A percentile compares a stretch with the other conserved stretches of the same genome.
phyloP scores from a whole-genome alignment of 1,140 invertebrate species.

The Ptiloglossa arizonensis region DNA sequence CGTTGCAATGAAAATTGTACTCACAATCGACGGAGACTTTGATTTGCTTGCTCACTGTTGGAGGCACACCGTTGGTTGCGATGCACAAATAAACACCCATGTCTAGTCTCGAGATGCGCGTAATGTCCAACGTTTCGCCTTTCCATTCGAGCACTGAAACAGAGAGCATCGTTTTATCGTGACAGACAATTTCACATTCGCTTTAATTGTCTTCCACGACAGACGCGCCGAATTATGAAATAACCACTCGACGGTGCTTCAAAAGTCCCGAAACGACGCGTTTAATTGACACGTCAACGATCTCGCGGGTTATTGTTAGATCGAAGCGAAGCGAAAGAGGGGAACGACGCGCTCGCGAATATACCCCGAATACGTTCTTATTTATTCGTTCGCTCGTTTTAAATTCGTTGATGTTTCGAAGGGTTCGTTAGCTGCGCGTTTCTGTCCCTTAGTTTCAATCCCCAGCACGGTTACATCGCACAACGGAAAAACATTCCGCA shows the following conservation, averaged over 20 bases:
- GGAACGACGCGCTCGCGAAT: too few species aligned
- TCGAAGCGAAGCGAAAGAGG: too few species aligned
- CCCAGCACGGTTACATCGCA: too few species aligned
- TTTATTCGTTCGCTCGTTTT: neutral
- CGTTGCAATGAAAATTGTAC: conserved; percentile 80
- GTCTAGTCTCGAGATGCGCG: conserved; percentile 91
- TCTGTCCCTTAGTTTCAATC: neutral
- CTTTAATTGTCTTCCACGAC: neutral
- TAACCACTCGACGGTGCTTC: neutral
- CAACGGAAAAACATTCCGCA: too few species aligned
- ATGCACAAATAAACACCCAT: conserved; percentile 96
- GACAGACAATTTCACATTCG: conserved; percentile 24
- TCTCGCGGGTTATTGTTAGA: neutral
- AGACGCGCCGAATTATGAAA: neutral
- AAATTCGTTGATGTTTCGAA: neutral
- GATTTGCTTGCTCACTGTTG: conserved; percentile 93
- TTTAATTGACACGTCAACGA: conserved; percentile 18
- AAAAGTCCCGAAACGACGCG: neutral
- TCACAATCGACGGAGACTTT: conserved; percentile 97
- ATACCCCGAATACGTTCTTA: too few species aligned
- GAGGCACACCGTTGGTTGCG: conserved; percentile 89
- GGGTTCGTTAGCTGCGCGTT: neutral
- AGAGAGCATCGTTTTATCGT: neutral
- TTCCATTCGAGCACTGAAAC: conserved; percentile 90
- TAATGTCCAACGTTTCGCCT: conserved; percentile 91